Evolutionary conservation across 2,888 invertebrate species (phyloP).

Genomic region (Pyrochroa serraticornis): DNA sequence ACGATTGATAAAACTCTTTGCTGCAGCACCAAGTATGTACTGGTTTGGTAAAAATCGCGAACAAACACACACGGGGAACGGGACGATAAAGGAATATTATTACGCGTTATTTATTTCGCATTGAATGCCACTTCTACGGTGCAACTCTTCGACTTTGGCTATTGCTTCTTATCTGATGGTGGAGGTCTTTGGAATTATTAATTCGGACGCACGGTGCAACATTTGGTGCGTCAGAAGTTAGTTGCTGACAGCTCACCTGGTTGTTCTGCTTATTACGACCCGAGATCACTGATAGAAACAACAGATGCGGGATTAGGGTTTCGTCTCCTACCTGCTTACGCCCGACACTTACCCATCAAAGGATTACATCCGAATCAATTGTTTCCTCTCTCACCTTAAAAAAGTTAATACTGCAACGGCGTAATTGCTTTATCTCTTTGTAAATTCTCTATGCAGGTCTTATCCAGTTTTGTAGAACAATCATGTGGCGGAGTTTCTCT

Average conservation of each 20-base stretch:
- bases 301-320: constrained; percentile 32
- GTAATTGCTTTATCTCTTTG: no score
- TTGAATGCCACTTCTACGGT: constrained; percentile 20
- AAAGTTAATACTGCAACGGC: no score
- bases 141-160: constrained; percentile 15
- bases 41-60: constrained; percentile 36
- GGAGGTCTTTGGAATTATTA: constrained; percentile 21
- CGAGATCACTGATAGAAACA: constrained; percentile 23
- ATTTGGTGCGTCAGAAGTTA: constrained; percentile 31
- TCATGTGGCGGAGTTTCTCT: constrained; percentile 16
- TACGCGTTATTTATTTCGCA: constrained; percentile 28
- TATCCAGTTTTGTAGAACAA: constrained; percentile 11
- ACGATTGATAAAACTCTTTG: constrained; percentile 49
- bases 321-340: not conserved
- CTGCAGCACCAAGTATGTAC: constrained; percentile 26
- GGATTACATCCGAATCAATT: no score
- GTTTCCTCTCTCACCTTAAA: no score
- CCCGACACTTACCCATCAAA: no score
- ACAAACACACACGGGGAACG: constrained; percentile 37
- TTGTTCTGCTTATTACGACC: constrained; percentile 27
- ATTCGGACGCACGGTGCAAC: constrained; percentile 22
- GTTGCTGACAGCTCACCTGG: constrained; percentile 36
- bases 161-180: constrained; percentile 14
- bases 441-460: no score
- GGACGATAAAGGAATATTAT: constrained; percentile 37